Evolutionary conservation across 2,888 invertebrate genomes (phyloP), one percentile per base, ranked within the genome.

Genomic region (Cosmia pyralina): DNA sequence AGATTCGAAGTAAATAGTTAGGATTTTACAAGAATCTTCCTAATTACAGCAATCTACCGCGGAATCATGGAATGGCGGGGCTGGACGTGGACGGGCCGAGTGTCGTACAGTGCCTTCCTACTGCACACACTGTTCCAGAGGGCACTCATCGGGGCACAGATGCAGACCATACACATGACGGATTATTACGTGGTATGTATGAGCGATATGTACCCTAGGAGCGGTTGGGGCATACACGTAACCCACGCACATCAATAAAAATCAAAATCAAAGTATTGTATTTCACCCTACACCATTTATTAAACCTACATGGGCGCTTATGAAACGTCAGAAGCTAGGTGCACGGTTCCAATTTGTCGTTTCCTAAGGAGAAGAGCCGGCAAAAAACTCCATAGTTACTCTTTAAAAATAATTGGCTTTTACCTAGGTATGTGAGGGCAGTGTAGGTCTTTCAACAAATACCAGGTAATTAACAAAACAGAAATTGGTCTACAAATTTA

Each of bases 51-150:
- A 4, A 55, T 91, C 0, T 93, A 92, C 87, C 90, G 95, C 4
- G 72, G 90, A 11, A 84, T 95, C 55, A 19, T 94, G 34, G 95
- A 95, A 76, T 95, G 95, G 95, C 92, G 94, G n/a, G 95, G 95
- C 5, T 94, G 92, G 82, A 88, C 93, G 1, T 94, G 94, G 95
- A 81, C 84, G 4, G 95, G 94, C 0, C 90, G 95, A 0, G 92
- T 92, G 44, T 90, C 95, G 0, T 96, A 95, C 91, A 84, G 92
- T 81, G 94, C 92, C 10, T 96, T 94, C 87, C 88, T 96, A 2
- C 76, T 94, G 10, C 96, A 96, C 89, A 91, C 93, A 0, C 19
- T 92, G 66, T 90, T 95, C 85, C 95, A 94, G 81, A 84, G 94
- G 0, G 90, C 87, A 0, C 82, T 93, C 5, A 69, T 91, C 0